Evolutionary conservation across 2,888 invertebrate species (phyloP).

Genomic region (Spisula solida): DNA sequence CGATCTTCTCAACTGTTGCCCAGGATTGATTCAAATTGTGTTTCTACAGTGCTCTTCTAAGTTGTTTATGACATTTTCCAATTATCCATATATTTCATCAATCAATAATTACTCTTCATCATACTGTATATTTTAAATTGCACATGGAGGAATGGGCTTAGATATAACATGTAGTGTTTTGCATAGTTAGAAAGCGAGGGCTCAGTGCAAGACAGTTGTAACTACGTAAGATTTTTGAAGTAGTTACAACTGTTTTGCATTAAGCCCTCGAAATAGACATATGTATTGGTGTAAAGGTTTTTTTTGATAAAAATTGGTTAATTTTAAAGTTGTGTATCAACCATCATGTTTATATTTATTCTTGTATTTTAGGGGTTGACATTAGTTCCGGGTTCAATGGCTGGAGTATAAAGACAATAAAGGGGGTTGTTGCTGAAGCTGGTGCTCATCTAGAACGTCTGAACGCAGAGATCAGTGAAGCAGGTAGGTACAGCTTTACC

Average conservation of each 20-base stretch:
- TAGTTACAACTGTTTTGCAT: too few species aligned
- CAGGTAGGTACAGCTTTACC: constrained; percentile 53
- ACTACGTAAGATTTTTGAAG: not conserved
- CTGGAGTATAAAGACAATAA: constrained; percentile 85
- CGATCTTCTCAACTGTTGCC: too few species aligned
- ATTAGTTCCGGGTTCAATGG: constrained; percentile 81
- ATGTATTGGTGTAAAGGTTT: not conserved
- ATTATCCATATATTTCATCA: not conserved
- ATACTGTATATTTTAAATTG: not conserved
- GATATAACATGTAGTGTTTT: too few species aligned
- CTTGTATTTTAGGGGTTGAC: constrained; percentile 76
- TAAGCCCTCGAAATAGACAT: too few species aligned
- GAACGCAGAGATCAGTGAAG: constrained; percentile 62
- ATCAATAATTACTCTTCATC: not conserved
- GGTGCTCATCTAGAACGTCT: constrained; percentile 81
- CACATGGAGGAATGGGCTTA: not conserved
- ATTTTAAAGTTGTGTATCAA: not conserved
- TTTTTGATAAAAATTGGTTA: not conserved
- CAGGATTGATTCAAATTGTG: too few species aligned
- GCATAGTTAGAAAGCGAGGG: not conserved
- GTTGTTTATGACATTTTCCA: too few species aligned
- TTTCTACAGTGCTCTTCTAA: too few species aligned
- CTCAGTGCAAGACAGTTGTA: too few species aligned
- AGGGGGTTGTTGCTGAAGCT: constrained; percentile 82
- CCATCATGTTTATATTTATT: not conserved